A percentile compares a stretch with the other conserved stretches of the same genome.
Evolutionary conservation across 2,113 vertebrate species (phyloP).

Genomic region (Mormyrus iriodes): DNA sequence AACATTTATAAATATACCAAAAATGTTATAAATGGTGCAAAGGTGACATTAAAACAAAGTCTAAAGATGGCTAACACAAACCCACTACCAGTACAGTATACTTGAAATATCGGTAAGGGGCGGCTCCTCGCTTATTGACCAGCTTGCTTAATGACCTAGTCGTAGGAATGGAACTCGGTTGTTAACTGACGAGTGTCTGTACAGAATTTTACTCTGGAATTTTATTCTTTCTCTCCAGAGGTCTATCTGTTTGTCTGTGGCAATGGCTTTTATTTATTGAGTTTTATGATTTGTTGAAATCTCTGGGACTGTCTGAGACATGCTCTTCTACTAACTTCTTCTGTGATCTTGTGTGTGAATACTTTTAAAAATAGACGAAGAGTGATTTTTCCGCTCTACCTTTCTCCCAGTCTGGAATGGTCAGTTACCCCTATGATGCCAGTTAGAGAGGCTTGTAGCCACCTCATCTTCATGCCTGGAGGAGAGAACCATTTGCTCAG

Average conservation of each 20-base stretch:
- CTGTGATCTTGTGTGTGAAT: neutral
- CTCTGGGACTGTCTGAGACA: too few species aligned
- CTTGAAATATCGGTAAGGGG: neutral
- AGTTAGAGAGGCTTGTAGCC: neutral
- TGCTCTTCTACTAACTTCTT: neutral
- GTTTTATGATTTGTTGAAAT: neutral
- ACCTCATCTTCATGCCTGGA: neutral
- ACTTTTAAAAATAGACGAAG: neutral
- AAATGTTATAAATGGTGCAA: too few species aligned
- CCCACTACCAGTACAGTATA: too few species aligned
- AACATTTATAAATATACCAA: too few species aligned
- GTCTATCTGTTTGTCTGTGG: neutral
- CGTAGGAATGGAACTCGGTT: neutral
- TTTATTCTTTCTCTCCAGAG: neutral
- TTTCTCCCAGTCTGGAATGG: neutral
- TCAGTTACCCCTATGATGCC: neutral
- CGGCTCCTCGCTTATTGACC: neutral
- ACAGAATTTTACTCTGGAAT: neutral
- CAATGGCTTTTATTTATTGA: neutral
- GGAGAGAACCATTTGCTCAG: neutral
- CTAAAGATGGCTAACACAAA: too few species aligned
- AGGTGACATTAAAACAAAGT: too few species aligned
- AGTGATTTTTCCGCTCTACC: neutral
- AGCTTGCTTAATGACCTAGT: neutral
- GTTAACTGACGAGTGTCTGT: neutral